Evolutionary conservation across 2,797 vertebrate genomes (phyloP), one percentile per base, ranked within the genome.

Genomic region (Muraenolepis orangiensis): DNA sequence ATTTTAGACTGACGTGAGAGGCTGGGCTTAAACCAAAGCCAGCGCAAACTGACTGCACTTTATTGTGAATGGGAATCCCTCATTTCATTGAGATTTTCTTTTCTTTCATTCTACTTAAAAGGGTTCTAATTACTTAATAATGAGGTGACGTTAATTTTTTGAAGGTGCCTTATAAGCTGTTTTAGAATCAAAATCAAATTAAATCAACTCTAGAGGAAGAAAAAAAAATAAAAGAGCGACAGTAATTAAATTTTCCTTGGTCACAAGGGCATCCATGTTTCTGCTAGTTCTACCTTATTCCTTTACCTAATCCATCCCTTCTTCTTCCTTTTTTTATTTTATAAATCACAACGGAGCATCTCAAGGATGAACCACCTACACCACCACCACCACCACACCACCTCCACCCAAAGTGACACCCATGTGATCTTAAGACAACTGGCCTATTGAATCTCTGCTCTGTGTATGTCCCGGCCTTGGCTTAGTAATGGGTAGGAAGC

Each of bases 121-220:
- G n/a, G 42, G 78, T 84, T 88, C 83, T 81, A 88, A 82, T 85
- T 71, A 66, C 84, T 76, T 78, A 86, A 90, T 84, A 87, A 87
- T 85, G 80, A 77, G 78, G 81, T 82, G 73, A 84, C 78, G 86
- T 84, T 79, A 85, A 89, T 51, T 84, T n/a, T 80, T 72, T 77
- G 76, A 76, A 75, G 78, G 71, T 76, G 79, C 73, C 78, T 78
- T 78, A 74, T 80, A 74, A 78, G 78, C 69, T 70, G 77, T 72
- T 73, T 82, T n/a, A n/a, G 20, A n/a, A 51, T 82, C 74, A 82
- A 85, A n/a, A 87, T 82, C 76, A 79, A 85, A 90, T 88, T 79
- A 75, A 85, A 87, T 76, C 81, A 81, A 87, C 76, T 51, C 26
- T 34, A 1, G 34, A 26, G 28, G 18, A 7, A 71, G 51, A 51